Conservation (phyloP, 2,888 invertebrate genomes). For the Phytoseiulus persimilis region DNA sequence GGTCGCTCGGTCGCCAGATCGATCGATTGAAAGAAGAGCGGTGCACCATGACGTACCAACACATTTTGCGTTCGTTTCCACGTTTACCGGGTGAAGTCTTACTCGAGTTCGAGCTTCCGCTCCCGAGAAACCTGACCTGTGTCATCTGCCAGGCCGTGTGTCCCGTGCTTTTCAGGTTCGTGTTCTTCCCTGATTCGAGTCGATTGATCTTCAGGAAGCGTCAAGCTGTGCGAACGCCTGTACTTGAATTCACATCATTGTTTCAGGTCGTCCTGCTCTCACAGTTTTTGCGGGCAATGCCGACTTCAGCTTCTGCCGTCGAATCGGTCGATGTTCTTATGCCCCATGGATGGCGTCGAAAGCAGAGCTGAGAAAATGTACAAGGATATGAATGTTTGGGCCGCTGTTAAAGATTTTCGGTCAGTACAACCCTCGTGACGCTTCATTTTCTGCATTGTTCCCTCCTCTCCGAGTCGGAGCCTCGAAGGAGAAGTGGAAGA, state of each 20-base stretch:
- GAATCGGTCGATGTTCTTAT: conserved; percentile 29
- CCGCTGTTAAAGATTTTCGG: conserved; percentile 25
- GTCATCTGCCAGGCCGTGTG: conserved; percentile 30
- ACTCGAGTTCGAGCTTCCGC: conserved; percentile 21
- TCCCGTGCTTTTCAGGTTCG: conserved; percentile 38
- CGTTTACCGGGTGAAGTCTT: conserved; percentile 23
- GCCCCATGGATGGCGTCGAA: conserved; percentile 26
- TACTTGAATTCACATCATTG: neutral
- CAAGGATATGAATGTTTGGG: conserved; percentile 36
- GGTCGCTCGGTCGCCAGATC: neutral
- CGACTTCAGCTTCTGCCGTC: conserved; percentile 33
- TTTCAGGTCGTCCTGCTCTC: neutral
- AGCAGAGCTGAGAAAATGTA: conserved; percentile 36
- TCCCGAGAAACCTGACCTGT: conserved; percentile 18
- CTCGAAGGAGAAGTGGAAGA: no score
- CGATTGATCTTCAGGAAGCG: neutral
- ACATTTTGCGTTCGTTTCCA: conserved; percentile 35
- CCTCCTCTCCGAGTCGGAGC: no score
- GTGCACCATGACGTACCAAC: conserved; percentile 37
- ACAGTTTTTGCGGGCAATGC: conserved; percentile 34
- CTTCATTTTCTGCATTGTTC: no score
- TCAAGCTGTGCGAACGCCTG: neutral
- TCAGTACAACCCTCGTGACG: neutral
- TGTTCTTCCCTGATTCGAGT: neutral
- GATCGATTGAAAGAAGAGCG: neutral